Base-by-base conservation (phyloP, 2,113 vertebrate species). In the Xenotilapia flavipinnis region DNA sequence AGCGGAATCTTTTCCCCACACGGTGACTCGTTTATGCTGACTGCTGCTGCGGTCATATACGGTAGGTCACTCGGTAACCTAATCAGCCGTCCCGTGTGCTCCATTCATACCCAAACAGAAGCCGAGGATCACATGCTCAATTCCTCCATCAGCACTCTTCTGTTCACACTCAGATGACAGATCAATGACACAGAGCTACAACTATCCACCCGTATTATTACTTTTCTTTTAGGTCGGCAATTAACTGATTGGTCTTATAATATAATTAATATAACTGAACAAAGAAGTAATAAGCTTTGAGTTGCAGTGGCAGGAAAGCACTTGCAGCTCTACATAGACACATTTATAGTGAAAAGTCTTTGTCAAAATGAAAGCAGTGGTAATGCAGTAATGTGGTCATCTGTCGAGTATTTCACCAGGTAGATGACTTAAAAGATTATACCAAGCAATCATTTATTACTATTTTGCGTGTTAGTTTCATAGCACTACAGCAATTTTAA, bases 11-110 rank as follows among this genome's bases (percentile, higher is more conserved):
- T 7, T 7, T 38, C 10, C 23, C 21, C 23, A 7, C 26, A 14
- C n/a, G 26, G 36, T 33, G 10, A 19, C 5, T 45, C 53, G 9
- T 45, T 75, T 21, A 12, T 9, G n/a, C 51, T 90, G 87, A 90
- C 81, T 82, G 81, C n/a, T 86, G 84, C 47, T 87, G 80, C 45
- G 14, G 85, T 90, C 83, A 86, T 89, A 92, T 96, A 96, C 94
- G 95, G 95, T 95, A 96, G 87, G 73, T 62, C 70, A 2, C 88
- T 31, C 51, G 15, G 96, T 95, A 97, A 97, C 94, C 86, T 84
- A 94, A 97, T 96, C 93, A 77, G 54, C 89, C 84, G 51, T 73
- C 47, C 84, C 23, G 73, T 89, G 89, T 92, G 89, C 93, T 87
- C 92, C 90, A 94, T 95, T 96, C 94, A 93, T 92, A 93, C 86